phyloP scores from a whole-genome alignment of 2,888 invertebrate genomes.

The Tenthredo notha region DNA sequence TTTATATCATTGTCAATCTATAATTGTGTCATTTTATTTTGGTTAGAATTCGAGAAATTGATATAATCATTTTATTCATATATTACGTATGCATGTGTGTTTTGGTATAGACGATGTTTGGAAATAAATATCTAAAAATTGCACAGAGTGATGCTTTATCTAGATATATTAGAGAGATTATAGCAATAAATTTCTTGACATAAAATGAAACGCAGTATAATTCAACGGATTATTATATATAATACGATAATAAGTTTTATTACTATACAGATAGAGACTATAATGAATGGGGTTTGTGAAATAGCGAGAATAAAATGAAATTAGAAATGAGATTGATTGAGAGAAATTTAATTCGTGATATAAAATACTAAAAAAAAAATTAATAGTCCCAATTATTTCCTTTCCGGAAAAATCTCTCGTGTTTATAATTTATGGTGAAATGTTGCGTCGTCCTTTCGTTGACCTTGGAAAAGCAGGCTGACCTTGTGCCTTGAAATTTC shows the following conservation, averaged over 20 bases:
- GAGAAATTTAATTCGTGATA: background rate
- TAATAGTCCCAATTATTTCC: background rate
- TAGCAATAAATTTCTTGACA: background rate
- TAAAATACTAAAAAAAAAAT: background rate
- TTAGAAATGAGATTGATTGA: background rate
- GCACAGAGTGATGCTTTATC: background rate
- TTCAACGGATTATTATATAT: background rate
- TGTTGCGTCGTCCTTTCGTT: background rate
- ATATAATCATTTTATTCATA: background rate
- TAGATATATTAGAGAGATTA: background rate
- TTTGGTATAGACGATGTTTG: background rate
- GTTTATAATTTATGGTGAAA: background rate
- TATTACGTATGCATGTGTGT: background rate
- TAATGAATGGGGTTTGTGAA: background rate
- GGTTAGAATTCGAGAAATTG: background rate
- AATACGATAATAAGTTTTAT: background rate
- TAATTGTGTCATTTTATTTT: background rate
- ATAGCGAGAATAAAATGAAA: background rate
- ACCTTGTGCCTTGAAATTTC: constrained; percentile 55
- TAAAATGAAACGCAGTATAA: background rate
- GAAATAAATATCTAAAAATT: background rate
- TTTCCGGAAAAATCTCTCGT: background rate
- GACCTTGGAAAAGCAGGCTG: constrained; percentile 40
- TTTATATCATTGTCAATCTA: background rate
- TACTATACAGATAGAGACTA: no score